Percentiles rank a stretch among this genome's conserved stretches.
phyloP scores from a whole-genome alignment of 2,888 invertebrate species.

The Xestia c-nigrum region DNA sequence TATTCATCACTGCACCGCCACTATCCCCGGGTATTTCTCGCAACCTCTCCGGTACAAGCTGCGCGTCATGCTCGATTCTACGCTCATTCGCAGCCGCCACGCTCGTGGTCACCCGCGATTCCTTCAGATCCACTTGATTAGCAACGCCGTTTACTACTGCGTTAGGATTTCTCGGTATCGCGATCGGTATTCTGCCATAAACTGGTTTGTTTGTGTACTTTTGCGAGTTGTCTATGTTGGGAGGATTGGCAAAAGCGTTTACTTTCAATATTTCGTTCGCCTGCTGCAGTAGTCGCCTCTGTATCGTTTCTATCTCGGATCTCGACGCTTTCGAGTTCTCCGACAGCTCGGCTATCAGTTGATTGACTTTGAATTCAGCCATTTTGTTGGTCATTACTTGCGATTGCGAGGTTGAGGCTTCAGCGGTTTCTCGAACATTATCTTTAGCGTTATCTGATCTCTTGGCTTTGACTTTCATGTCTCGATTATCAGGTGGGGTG shows the following conservation, averaged over 20 bases:
- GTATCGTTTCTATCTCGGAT: constrained; percentile 87
- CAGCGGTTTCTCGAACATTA: constrained; percentile 61
- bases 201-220: constrained; percentile 80
- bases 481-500: constrained; percentile 79
- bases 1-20: constrained; percentile 83
- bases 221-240: constrained; percentile 81
- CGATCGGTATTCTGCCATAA: constrained; percentile 81
- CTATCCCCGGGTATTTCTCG: constrained; percentile 80
- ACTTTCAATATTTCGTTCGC: constrained; percentile 89
- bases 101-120: constrained; percentile 69
- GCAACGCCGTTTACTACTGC: constrained; percentile 66
- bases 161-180: constrained; percentile 76
- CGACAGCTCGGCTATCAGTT: constrained; percentile 86
- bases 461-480: constrained; percentile 84
- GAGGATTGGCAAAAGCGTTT: constrained; percentile 84
- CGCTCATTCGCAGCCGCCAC: constrained; percentile 67
- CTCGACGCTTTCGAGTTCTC: constrained; percentile 86
- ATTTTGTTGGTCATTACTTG: constrained; percentile 73
- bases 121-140: constrained; percentile 72
- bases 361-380: constrained; percentile 84
- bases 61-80: constrained; percentile 79
- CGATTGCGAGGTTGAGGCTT: constrained; percentile 67
- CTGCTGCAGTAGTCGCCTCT: constrained; percentile 84
- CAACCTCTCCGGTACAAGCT: constrained; percentile 88
- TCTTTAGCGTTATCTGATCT: constrained; percentile 71